phyloP scores from a whole-genome alignment of 2,113 vertebrate species.

The Panthera leo region DNA sequence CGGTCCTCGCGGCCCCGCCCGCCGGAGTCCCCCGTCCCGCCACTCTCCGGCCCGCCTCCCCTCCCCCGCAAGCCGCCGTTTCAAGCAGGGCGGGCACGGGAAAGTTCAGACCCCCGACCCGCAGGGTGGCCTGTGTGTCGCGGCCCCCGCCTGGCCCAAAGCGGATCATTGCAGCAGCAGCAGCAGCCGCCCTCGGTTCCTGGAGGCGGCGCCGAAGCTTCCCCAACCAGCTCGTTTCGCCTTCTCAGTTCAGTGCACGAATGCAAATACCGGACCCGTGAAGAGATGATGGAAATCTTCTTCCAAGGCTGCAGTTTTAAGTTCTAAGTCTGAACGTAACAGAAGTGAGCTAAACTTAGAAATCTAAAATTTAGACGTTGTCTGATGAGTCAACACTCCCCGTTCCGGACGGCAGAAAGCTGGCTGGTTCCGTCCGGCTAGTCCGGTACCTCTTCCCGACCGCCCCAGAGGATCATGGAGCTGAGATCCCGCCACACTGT shows the following conservation, averaged over 20 bases:
- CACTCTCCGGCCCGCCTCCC: too few species aligned
- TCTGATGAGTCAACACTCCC: not conserved
- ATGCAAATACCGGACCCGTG: not conserved
- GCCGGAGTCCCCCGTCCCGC: fast-evolving
- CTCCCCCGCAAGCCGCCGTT: not conserved
- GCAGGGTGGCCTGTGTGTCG: not conserved
- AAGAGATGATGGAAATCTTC: not conserved
- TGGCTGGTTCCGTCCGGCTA: not conserved
- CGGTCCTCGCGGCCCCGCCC: fast-evolving
- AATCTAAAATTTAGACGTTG: not conserved
- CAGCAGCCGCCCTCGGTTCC: not conserved
- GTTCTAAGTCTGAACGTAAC: not conserved
- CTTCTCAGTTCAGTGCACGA: not conserved
- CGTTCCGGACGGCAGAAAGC: too few species aligned
- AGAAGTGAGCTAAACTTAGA: not conserved
- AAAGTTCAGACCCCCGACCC: not conserved
- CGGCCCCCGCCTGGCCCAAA: not conserved
- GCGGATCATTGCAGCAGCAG: not conserved
- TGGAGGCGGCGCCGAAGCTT: not conserved
- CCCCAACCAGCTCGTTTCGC: not conserved
- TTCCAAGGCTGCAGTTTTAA: not conserved
- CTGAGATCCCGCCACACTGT: not conserved
- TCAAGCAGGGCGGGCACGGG: not conserved
- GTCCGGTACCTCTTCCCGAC: not conserved
- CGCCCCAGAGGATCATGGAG: not conserved